Evolutionary conservation across 2,797 vertebrate species (phyloP).

Genomic region (Enteromius viviparus): DNA sequence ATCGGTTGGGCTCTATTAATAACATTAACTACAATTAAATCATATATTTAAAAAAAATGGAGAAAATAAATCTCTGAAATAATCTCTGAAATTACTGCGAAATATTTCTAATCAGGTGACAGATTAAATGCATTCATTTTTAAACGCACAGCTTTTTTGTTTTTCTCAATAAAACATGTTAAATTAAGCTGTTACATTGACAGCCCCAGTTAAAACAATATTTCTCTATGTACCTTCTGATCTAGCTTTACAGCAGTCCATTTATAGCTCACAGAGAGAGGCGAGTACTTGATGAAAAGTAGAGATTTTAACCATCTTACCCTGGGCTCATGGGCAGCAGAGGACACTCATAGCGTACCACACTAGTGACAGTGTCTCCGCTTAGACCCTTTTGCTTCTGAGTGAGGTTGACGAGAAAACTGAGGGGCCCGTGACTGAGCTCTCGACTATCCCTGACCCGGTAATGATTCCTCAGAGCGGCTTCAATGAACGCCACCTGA

Average conservation of each 20-base stretch:
- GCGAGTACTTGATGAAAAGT: background rate
- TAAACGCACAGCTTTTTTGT: background rate
- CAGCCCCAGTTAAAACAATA: background rate
- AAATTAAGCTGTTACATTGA: background rate
- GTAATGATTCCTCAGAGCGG: constrained; percentile 76
- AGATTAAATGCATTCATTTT: background rate
- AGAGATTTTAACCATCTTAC: constrained; percentile 48
- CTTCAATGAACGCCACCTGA: constrained; percentile 74
- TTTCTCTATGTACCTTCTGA: background rate
- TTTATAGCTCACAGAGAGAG: background rate
- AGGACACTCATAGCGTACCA: constrained; percentile 75
- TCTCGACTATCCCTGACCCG: constrained; percentile 74
- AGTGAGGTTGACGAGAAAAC: constrained; percentile 68
- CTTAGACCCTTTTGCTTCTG: constrained; percentile 67
- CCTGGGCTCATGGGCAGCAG: constrained; percentile 70
- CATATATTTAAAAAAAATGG: background rate
- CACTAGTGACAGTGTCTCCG: constrained; percentile 62
- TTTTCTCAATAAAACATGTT: background rate
- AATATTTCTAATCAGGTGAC: background rate
- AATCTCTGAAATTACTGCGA: background rate
- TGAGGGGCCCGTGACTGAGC: constrained; percentile 74
- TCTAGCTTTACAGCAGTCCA: background rate
- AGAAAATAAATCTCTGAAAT: too few species aligned
- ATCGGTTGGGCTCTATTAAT: background rate
- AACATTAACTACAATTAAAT: background rate